Percentiles rank a stretch among this genome's conserved stretches.
phyloP scores from a whole-genome alignment of 2,888 invertebrate genomes.

The Dioctria linearis region DNA sequence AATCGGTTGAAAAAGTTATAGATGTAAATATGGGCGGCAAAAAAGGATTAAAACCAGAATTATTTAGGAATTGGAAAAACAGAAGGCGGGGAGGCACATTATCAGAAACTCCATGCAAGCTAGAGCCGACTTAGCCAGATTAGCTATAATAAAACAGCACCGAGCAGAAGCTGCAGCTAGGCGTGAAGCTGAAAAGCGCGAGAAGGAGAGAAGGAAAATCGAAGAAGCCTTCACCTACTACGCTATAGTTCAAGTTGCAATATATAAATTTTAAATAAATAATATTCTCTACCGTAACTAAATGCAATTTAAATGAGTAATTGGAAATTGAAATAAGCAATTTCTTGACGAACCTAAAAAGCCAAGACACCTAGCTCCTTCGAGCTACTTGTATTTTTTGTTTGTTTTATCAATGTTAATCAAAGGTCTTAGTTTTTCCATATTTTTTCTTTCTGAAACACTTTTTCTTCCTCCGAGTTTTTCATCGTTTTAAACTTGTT shows the following conservation, averaged over 20 bases:
- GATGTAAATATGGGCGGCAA: slow-evolving; percentile 67
- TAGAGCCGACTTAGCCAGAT: slow-evolving; percentile 91
- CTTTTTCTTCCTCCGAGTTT: no score
- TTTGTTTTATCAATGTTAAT: no score
- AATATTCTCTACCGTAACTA: slow-evolving; percentile 31
- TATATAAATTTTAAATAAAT: slow-evolving; percentile 8
- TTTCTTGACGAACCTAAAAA: no score
- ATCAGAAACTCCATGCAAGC: slow-evolving; percentile 97
- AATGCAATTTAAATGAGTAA: slow-evolving; percentile 18
- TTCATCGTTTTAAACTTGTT: no score
- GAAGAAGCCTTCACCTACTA: slow-evolving; percentile 40
- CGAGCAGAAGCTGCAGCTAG: slow-evolving; percentile 95
- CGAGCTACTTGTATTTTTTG: no score
- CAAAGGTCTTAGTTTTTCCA: no score
- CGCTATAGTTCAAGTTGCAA: slow-evolving; percentile 54
- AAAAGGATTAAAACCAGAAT: slow-evolving; percentile 76
- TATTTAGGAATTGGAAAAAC: slow-evolving; percentile 95
- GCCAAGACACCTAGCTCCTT: no score
- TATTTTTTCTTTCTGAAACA: no score
- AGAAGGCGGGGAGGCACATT: slow-evolving; percentile 90
- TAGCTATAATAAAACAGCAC: slow-evolving; percentile 95
- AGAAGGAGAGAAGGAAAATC: slow-evolving; percentile 57
- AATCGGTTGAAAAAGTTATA: slow-evolving; percentile 84
- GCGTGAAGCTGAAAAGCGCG: slow-evolving; percentile 87
- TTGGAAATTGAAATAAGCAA: slow-evolving; percentile 9